Conservation (phyloP, 1,140 invertebrate genomes). For the Zaprionus gabonicus region DNA sequence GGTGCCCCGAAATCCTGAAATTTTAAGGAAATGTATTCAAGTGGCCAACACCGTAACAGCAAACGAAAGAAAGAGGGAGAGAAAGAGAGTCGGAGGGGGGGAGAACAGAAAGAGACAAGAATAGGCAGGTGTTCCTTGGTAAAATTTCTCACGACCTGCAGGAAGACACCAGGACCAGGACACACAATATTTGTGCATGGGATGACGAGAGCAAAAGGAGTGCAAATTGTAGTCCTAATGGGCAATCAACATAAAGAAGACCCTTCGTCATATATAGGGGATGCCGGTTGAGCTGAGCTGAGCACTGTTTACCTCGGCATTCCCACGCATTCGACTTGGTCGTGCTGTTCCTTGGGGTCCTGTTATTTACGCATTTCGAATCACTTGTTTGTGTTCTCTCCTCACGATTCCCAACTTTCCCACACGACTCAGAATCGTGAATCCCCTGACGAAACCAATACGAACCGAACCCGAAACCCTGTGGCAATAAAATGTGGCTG, state of each 20-base stretch:
- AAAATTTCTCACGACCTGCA: constrained; percentile 83
- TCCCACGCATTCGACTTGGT: constrained; percentile 76
- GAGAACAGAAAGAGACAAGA: constrained; percentile 36
- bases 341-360: constrained; percentile 39
- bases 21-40: constrained; percentile 81
- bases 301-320: constrained; percentile 19
- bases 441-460: not conserved
- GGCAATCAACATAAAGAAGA: constrained; percentile 73
- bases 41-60: constrained; percentile 23
- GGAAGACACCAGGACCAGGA: constrained; percentile 54
- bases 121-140: constrained; percentile 80
- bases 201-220: constrained; percentile 63
- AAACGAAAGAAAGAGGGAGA: constrained; percentile 37
- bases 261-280: constrained; percentile 1
- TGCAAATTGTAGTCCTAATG: constrained; percentile 82
- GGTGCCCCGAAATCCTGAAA: constrained; percentile 75
- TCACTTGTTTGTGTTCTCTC: constrained; percentile 70
- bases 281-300: not conserved
- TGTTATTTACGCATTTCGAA: constrained; percentile 66
- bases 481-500: constrained; percentile 60
- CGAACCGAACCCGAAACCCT: constrained; percentile 19
- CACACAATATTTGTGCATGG: constrained; percentile 43
- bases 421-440: constrained; percentile 55
- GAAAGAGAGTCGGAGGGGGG: constrained; percentile 42
- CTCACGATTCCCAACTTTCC: constrained; percentile 76